These are phyloP conservation scores for Rhamphomyia laevipes DNA, from an alignment of 2,888 invertebrate species.

Conservation along the genomic window DNA sequence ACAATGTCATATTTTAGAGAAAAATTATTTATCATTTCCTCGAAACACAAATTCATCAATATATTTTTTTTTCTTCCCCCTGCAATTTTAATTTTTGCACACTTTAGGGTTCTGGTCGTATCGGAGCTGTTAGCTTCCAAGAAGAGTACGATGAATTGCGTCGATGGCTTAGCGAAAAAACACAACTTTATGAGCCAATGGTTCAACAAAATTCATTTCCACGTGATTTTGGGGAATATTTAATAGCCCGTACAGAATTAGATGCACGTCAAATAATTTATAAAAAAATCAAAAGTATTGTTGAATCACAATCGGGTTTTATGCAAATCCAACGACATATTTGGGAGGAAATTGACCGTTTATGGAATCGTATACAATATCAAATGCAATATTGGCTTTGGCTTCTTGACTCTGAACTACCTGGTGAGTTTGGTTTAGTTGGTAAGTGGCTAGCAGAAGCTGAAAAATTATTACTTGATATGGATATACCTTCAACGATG, in stretches of 20 bases:
- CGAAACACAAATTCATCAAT: neutral
- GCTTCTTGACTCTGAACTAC: conserved; percentile 73
- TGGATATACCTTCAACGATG: conserved; percentile 71
- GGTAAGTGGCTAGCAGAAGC: conserved; percentile 88
- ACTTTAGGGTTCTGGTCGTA: conserved; percentile 51
- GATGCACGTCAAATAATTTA: conserved; percentile 60
- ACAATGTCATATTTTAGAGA: neutral
- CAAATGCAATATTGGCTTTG: conserved; percentile 79
- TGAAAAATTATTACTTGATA: conserved; percentile 66
- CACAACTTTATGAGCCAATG: conserved; percentile 62
- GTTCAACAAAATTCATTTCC: conserved; percentile 64
- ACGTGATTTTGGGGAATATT: conserved; percentile 69
- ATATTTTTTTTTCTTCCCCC: neutral
- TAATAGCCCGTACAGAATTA: conserved; percentile 63
- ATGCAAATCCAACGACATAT: conserved; percentile 71
- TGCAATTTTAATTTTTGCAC: neutral
- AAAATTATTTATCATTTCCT: neutral
- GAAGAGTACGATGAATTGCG: conserved; percentile 69
- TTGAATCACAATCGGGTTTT: conserved; percentile 62
- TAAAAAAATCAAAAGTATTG: conserved; percentile 64
- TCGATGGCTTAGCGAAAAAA: conserved; percentile 71
- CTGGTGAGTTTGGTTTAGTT: conserved; percentile 72
- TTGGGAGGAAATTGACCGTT: conserved; percentile 69
- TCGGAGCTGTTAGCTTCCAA: conserved; percentile 66
- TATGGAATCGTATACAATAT: conserved; percentile 71